phyloP scores from a whole-genome alignment of 2,797 vertebrate species.

The Schizothorax lantsangensis region DNA sequence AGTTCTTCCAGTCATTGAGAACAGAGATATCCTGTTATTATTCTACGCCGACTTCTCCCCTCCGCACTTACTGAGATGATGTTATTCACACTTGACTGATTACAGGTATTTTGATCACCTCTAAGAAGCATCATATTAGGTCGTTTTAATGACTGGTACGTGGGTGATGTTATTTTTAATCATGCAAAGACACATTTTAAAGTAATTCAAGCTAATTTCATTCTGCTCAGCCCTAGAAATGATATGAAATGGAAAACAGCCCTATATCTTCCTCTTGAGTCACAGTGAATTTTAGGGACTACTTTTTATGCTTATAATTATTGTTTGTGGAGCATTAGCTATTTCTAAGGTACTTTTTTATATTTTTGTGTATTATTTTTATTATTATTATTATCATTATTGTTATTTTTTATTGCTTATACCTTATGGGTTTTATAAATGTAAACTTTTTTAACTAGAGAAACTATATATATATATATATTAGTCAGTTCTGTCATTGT shows the following conservation, averaged over 20 bases:
- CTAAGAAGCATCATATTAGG: conserved; percentile 66
- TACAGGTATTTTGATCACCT: conserved; percentile 70
- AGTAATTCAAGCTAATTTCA: conserved; percentile 1
- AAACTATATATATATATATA: no score
- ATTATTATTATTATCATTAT: no score
- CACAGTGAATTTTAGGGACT: neutral
- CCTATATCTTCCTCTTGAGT: neutral
- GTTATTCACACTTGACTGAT: conserved; percentile 70
- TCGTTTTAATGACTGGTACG: conserved; percentile 55
- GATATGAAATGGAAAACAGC: neutral
- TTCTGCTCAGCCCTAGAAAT: conserved; percentile 13
- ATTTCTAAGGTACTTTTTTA: no score
- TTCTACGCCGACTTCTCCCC: conserved; percentile 54
- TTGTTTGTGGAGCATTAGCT: neutral
- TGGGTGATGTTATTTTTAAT: conserved; percentile 63
- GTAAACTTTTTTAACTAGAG: no score
- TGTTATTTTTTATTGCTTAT: no score
- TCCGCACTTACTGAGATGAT: conserved; percentile 41
- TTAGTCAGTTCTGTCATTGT: neutral
- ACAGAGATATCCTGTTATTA: conserved; percentile 70
- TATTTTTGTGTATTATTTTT: no score
- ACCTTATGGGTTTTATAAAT: no score
- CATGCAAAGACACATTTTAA: neutral
- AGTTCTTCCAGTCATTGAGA: conserved; percentile 64
- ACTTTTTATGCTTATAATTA: neutral